Percentiles rank a stretch among this genome's conserved stretches.
These are phyloP conservation scores for Platichthys flesus DNA, from an alignment of 2,113 vertebrate species.

Conservation along the genomic window DNA sequence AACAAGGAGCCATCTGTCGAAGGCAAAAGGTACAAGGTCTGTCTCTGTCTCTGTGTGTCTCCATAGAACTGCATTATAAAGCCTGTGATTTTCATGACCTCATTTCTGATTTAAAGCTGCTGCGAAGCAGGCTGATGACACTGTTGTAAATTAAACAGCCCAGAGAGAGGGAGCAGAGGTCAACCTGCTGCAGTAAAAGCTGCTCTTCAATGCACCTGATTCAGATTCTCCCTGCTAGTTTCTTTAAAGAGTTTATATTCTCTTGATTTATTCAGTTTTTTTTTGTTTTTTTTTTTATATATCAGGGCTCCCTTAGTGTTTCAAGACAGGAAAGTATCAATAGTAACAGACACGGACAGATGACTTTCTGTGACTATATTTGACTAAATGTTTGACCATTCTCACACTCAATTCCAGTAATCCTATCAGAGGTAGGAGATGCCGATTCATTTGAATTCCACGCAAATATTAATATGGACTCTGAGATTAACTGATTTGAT, in stretches of 20 bases:
- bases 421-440: too few relatives aligned
- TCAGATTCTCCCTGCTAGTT: neutral
- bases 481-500: too few relatives aligned
- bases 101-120: conserved; percentile 22
- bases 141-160: neutral
- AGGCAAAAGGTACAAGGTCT: neutral
- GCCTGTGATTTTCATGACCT: conserved; percentile 12
- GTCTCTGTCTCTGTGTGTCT: neutral
- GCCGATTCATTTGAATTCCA: too few relatives aligned
- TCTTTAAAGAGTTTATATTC: conserved; percentile 6
- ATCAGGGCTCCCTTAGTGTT: too few relatives aligned
- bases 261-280: too few relatives aligned
- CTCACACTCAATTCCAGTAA: neutral
- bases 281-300: too few relatives aligned
- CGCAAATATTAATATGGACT: too few relatives aligned
- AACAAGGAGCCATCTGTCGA: neutral
- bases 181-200: neutral
- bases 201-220: neutral
- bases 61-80: neutral
- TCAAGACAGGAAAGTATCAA: neutral
- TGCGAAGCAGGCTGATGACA: conserved; percentile 9
- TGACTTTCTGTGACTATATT: neutral
- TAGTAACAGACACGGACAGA: neutral
- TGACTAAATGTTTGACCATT: neutral
- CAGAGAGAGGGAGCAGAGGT: conserved; percentile 9